Evolutionary conservation across 2,797 vertebrate genomes (phyloP), one percentile per base, ranked within the genome.

Genomic region (Mallotus villosus): DNA sequence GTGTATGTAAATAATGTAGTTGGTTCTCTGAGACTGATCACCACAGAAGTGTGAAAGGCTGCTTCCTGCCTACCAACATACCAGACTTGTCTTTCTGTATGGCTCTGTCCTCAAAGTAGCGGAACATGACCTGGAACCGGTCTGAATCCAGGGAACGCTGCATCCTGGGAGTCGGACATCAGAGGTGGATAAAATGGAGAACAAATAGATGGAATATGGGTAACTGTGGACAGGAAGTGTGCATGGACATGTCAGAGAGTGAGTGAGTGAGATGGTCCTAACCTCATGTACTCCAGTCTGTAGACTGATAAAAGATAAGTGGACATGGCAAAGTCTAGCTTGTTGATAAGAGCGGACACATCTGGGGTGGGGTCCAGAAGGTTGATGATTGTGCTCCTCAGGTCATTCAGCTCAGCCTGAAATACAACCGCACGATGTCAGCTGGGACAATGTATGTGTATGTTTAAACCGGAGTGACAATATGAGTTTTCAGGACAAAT

Each of bases 21-120:
- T 22, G 11, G 58, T 22, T 14, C 22, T 21, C n/a, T 60, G 58
- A 21, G 21, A 4, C 22, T 61, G 9, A 46, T 41, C 2, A 41
- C 41, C 41, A 46, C 1, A 17, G 29, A 4, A 5, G 8, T 64
- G 19, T 64, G 22, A 5, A 59, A 68, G 27, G 17, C 37, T 14
- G 76, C 92, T 67, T n/a, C 51, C 4, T 3, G 16, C 16, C 51
- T 6, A 6, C 51, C 51, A n/a, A 17, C 51, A n/a, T 84, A 97
- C 97, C 97, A n/a, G 97, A 98, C 79, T 98, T 98, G 86, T 98
- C 97, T 83, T 98, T 98, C 71, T 98, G 97, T 86, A 98, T 97
- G n/a, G 97, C 97, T 90, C 97, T 92, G 88, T 99, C 97, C 76
- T 99, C 96, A 86, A 97, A 97, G 86, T 99, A 99, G 78, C 94